A percentile compares a stretch with the other conserved stretches of the same genome.
These are phyloP conservation scores for Andricus curvator DNA, from an alignment of 2,888 invertebrate genomes.

Conservation along the genomic window DNA sequence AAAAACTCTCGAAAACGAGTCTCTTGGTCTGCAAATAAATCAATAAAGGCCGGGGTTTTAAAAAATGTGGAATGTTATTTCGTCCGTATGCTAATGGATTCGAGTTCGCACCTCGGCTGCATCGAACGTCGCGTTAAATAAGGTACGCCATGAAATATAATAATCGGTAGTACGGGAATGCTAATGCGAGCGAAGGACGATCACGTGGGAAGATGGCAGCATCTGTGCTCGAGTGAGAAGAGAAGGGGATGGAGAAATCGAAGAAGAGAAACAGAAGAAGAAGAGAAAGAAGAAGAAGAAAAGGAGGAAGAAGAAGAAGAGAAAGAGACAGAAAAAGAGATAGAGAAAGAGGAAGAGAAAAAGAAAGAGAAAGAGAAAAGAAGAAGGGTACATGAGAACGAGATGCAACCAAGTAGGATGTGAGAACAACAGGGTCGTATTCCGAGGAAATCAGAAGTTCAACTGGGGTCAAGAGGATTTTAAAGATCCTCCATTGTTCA, in stretches of 20 bases:
- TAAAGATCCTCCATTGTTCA: slow-evolving; percentile 39
- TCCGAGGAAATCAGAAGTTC: slow-evolving; percentile 34
- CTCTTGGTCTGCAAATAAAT: slow-evolving; percentile 22
- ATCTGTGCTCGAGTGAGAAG: slow-evolving; percentile 49
- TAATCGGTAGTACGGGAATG: slow-evolving; percentile 53
- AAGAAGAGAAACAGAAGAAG: slow-evolving; percentile 61
- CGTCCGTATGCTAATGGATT: slow-evolving; percentile 38
- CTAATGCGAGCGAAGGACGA: slow-evolving; percentile 51
- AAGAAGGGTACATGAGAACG: slow-evolving; percentile 42
- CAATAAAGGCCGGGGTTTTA: slow-evolving; percentile 37
- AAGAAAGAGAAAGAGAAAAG: slow-evolving; percentile 55
- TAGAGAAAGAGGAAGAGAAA: slow-evolving; percentile 54
- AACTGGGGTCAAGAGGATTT: slow-evolving; percentile 40
- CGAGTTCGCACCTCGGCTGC: slow-evolving; percentile 37
- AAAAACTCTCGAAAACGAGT: slow-evolving; percentile 5
- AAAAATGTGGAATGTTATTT: slow-evolving; percentile 41
- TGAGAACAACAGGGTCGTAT: slow-evolving; percentile 46
- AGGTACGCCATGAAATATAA: slow-evolving; percentile 43
- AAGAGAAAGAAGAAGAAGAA: slow-evolving; percentile 42
- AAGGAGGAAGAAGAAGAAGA: slow-evolving; percentile 6
- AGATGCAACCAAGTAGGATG: slow-evolving; percentile 38
- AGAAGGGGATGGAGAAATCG: slow-evolving; percentile 53
- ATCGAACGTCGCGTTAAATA: slow-evolving; percentile 38
- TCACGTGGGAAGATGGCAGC: slow-evolving; percentile 51
- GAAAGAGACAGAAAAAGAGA: slow-evolving; percentile 53